Base-by-base conservation (phyloP, 1,140 invertebrate species). In the Cephus cinctus region DNA sequence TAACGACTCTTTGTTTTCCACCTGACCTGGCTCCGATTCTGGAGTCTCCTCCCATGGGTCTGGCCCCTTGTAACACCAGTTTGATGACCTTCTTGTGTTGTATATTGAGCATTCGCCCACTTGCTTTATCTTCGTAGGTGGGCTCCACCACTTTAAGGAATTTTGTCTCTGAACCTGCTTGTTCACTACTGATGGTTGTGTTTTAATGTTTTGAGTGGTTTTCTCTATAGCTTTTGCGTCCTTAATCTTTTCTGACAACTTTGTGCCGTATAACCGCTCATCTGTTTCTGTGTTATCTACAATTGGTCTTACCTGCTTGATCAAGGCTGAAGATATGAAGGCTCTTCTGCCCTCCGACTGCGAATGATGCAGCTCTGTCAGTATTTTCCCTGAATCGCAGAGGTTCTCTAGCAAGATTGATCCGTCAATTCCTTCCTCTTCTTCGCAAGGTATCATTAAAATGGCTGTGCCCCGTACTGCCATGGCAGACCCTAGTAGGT, bases 401-500 rank as follows among this genome's bases (percentile, higher is more conserved):
- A 56, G 34, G 23, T 52, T 36, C 12, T 47, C 39, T 3, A 47
- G 43, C 2, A 56, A 14, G 4, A 6, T 15, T 15, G 43, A 38
- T 12, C 43, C 42, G 23, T 56, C 44, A 2, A 56, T 15, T 11
- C 5, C 46, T 45, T 51, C 54, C 34, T 56, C 40, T 9, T 40
- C 23, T 12, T 54, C 52, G 11, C 46, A 39, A 2, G 52, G 27
- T 11, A 56, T 43, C 41, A 43, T 35, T 3, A 48, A 47, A 22
- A 57, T 23, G 12, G 47, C 52, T 21, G 15, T 43, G 3, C 52
- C 52, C 38, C 54, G 5, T 1, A 43, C 49, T 15, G 43, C 31
- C 32, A 58, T 34, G 4, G 45, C 56, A 20, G 52, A 48, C 4
- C 52, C 52, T 9, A 51, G 8, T 12, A 51, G 35, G 35, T 44